Conservation (phyloP, 2,797 vertebrate species). For the Rhynchotus rufescens region DNA sequence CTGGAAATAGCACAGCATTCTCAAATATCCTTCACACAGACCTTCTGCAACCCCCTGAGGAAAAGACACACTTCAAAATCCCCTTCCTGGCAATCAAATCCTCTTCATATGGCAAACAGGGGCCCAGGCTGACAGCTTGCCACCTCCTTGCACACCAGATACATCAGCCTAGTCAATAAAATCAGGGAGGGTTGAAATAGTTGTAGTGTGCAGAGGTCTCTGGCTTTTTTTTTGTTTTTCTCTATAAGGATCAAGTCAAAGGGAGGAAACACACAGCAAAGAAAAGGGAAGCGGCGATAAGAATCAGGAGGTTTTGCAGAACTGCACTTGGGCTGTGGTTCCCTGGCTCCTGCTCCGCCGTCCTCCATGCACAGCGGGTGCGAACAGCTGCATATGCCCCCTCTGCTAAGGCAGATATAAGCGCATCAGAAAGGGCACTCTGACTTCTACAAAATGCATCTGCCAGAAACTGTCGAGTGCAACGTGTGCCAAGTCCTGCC, state of each 20-base stretch:
- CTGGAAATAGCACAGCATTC: neutral
- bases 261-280: neutral
- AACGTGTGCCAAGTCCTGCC: slow-evolving; percentile 52
- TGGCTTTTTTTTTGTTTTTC: neutral
- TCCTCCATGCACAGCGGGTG: neutral
- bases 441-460: slow-evolving; percentile 45
- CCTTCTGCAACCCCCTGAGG: neutral
- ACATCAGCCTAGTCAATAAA: neutral
- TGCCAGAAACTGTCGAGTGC: slow-evolving; percentile 26
- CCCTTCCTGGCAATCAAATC: neutral
- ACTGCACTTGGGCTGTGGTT: neutral
- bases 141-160: neutral
- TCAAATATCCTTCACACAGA: neutral
- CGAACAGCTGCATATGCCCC: slow-evolving; percentile 39
- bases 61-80: slow-evolving; percentile 23
- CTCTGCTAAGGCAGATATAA: slow-evolving; percentile 27
- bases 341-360: neutral
- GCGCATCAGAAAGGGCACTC: slow-evolving; percentile 36
- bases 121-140: neutral
- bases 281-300: neutral
- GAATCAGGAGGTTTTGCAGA: neutral
- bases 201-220: neutral
- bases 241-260: neutral
- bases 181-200: neutral
- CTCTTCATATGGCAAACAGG: neutral